Conservation (phyloP, 2,113 vertebrate species). For the Chloebia gouldiae region DNA sequence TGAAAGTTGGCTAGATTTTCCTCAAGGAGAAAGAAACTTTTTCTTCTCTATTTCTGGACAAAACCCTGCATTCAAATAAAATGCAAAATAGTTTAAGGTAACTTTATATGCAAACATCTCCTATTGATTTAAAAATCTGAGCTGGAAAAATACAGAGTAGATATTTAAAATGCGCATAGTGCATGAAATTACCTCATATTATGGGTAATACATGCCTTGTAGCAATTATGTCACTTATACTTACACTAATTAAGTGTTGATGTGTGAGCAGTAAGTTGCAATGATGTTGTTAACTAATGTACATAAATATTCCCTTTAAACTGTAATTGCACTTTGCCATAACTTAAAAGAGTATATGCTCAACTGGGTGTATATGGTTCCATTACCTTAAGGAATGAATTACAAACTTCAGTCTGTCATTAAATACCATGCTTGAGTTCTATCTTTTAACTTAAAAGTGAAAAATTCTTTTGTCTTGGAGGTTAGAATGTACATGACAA, state of each 20-base stretch:
- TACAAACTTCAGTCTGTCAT: constrained; percentile 1
- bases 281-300: constrained; percentile 83
- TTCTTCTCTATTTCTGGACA: background rate
- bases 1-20: background rate
- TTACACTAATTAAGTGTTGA: constrained; percentile 86
- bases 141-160: constrained; percentile 68
- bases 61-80: background rate
- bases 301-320: constrained; percentile 84
- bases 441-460: background rate
- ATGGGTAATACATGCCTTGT: constrained; percentile 79
- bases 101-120: constrained; percentile 59
- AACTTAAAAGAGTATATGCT: constrained; percentile 60
- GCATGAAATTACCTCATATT: constrained; percentile 84
- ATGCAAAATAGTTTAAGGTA: constrained; percentile 3
- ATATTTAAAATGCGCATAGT: constrained; percentile 79
- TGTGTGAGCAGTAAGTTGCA: constrained; percentile 79
- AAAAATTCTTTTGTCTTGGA: background rate
- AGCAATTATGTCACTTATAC: constrained; percentile 84
- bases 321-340: constrained; percentile 77
- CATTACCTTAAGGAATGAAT: constrained; percentile 33
- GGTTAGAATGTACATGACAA: background rate
- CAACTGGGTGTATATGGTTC: constrained; percentile 42
- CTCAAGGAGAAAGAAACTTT: background rate
- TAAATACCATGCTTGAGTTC: background rate
- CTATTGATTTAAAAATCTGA: constrained; percentile 73